Conservation (phyloP, 2,888 invertebrate genomes). For the Hypselothyrea guttata region DNA sequence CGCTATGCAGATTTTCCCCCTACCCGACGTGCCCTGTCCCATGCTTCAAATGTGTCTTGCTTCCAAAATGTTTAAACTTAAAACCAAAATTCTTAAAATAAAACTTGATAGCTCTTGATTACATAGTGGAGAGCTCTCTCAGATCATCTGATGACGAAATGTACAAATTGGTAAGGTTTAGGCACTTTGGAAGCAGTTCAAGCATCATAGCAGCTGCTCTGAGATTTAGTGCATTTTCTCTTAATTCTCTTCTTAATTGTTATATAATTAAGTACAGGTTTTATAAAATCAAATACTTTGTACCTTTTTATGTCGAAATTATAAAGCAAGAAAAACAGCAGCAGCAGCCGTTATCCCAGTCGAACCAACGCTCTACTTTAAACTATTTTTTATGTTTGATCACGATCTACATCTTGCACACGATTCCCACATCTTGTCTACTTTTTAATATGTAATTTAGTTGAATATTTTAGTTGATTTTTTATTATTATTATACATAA, state of each 20-base stretch:
- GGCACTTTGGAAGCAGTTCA: constrained; percentile 53
- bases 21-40: no score
- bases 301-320: constrained; percentile 61
- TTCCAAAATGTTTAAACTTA: constrained; percentile 61
- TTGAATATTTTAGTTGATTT: constrained; percentile 82
- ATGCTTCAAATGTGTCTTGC: no score
- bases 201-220: constrained; percentile 12
- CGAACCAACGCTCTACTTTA: no score
- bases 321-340: constrained; percentile 24
- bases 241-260: constrained; percentile 67
- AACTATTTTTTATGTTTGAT: constrained; percentile 26
- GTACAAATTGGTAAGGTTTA: constrained; percentile 84
- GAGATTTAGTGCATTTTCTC: constrained; percentile 68
- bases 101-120: constrained; percentile 48
- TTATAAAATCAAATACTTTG: constrained; percentile 61
- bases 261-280: constrained; percentile 43
- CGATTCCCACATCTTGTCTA: constrained; percentile 62
- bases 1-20: constrained; percentile 20
- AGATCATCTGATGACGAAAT: constrained; percentile 88
- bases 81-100: constrained; percentile 63
- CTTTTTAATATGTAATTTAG: constrained; percentile 81
- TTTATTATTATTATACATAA: constrained; percentile 74
- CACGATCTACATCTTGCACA: constrained; percentile 8
- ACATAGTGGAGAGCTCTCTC: constrained; percentile 79
- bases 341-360: constrained; percentile 4